Base-by-base conservation (phyloP, 2,797 vertebrate genomes). In the Parambassis ranga region DNA sequence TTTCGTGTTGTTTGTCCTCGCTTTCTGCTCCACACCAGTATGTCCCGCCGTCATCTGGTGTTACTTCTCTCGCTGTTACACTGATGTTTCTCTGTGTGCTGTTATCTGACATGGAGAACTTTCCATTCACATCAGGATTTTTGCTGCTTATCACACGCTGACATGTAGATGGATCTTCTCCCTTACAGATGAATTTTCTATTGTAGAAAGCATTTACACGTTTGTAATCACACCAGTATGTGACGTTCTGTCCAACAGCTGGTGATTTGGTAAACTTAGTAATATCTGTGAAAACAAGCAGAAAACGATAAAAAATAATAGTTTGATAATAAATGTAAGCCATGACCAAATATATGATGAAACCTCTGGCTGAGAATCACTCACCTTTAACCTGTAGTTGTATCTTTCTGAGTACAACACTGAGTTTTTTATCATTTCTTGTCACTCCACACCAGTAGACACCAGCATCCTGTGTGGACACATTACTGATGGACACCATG, bases 181-280 rank as follows among this genome's bases (percentile, higher is more conserved):
- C 79, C 13, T 78, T 78, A 49, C 79, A 85, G 41, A 80, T 42
- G 22, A 38, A 76, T 13, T 19, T 61, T 0, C 10, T 11, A 8
- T 0, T 0, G 1, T 0, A 0, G 10, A 6, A 0, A 2, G 19
- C 1, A 0, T 13, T 0, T 0, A 1, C 0, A 1, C n/a, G n/a
- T n/a, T 1, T 6, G 19, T 42, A 59, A 3, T 0, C 0, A 42
- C 65, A 85, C 11, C 4, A 62, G 28, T 49, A 71, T 1, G 6
- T 2, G 0, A 60, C 0, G 10, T 10, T 10, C 2, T 68, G 1
- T 44, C 76, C 68, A 26, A 16, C 5, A 3, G 3, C 0, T 19
- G 0, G 0, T 4, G 3, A 15, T 37, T 0, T 61, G 5, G 0
- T 30, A 4, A 55, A 44, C 4, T 0, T 9, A 0, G 0, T 0